Percentiles rank a stretch among this genome's conserved stretches.
phyloP scores from a whole-genome alignment of 2,888 invertebrate species.

The Odontothrips loti region DNA sequence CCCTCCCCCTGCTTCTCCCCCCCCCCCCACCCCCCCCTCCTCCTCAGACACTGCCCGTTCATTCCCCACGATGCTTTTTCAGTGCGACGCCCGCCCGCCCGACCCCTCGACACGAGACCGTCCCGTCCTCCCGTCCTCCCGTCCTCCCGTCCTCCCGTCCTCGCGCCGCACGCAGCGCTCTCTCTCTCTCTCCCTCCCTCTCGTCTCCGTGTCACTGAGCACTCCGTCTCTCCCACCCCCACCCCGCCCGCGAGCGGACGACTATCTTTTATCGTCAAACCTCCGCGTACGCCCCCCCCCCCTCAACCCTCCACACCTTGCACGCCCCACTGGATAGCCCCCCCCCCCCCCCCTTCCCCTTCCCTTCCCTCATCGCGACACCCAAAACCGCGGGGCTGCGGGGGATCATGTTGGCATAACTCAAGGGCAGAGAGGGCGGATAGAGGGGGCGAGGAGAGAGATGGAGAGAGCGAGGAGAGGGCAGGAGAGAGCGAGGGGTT shows the following conservation, averaged over 20 bases:
- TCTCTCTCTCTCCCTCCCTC: background rate
- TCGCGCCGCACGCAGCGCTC: background rate
- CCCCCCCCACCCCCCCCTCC: background rate
- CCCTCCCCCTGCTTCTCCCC: no score
- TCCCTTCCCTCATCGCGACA: background rate
- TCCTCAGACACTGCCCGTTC: background rate
- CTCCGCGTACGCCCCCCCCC: no score
- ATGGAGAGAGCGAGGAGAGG: background rate
- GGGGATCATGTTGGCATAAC: background rate
- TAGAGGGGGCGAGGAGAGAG: background rate
- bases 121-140: background rate
- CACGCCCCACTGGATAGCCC: background rate
- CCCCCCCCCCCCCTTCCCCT: background rate
- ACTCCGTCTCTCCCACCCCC: background rate
- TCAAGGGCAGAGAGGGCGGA: background rate
- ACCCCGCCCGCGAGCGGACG: background rate
- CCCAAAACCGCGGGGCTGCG: background rate
- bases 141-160: background rate
- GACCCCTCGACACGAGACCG: no score
- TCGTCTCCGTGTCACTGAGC: background rate
- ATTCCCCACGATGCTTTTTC: no score
- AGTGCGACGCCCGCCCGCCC: background rate
- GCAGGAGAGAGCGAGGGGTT: background rate
- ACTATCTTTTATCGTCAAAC: background rate
- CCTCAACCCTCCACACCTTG: no score